Evolutionary conservation across 2,888 invertebrate genomes (phyloP).

Genomic region (Phymatocera aterrima): DNA sequence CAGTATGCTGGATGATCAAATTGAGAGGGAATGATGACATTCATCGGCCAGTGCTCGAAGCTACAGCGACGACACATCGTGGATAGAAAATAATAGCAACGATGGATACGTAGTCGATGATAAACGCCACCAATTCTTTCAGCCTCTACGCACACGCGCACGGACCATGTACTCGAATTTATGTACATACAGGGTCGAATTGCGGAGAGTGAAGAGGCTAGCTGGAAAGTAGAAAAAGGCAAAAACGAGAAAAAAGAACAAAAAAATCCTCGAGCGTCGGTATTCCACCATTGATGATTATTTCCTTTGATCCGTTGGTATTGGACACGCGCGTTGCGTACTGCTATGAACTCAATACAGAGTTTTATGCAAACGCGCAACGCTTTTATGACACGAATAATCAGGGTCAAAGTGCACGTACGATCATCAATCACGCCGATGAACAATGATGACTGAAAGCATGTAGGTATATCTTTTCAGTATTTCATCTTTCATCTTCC

Average conservation of each 20-base stretch:
- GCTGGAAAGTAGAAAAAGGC: not conserved
- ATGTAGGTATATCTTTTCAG: not conserved
- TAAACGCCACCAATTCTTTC: too few species aligned
- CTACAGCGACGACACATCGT: not conserved
- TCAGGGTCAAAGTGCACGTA: not conserved
- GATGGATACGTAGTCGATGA: not conserved
- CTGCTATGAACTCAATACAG: not conserved
- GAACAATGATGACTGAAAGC: not conserved
- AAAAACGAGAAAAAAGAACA: too few species aligned
- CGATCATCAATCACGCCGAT: not conserved
- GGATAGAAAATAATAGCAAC: conserved; percentile 17
- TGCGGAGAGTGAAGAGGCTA: not conserved
- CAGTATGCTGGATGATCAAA: not conserved
- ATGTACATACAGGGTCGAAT: not conserved
- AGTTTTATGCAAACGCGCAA: not conserved
- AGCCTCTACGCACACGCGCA: too few species aligned
- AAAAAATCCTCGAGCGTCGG: not conserved
- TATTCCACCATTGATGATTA: conserved; percentile 16
- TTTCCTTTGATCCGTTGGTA: conserved; percentile 12
- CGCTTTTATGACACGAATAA: not conserved
- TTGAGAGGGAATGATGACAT: conserved; percentile 7
- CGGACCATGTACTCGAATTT: too few species aligned
- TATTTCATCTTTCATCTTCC: not conserved
- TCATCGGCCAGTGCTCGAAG: conserved; percentile 12
- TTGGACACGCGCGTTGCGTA: not conserved